Conservation (phyloP, 2,797 vertebrate genomes). For the Pipistrellus kuhlii region DNA sequence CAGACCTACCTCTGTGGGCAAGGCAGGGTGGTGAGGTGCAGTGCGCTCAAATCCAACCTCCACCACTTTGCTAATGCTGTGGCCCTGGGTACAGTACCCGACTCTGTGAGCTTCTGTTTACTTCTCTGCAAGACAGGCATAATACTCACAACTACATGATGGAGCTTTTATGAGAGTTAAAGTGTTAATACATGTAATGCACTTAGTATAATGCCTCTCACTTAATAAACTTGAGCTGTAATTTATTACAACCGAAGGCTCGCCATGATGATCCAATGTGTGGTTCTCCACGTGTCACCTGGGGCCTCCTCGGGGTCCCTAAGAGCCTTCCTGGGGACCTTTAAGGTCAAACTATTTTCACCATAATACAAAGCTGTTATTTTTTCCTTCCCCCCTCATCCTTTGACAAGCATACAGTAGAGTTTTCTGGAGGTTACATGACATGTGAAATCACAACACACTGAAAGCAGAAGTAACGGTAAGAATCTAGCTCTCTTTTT, state of each 20-base stretch:
- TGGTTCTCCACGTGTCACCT: neutral
- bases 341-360: neutral
- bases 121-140: neutral
- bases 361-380: neutral
- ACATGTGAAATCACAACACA: neutral
- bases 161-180: neutral
- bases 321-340: too few species aligned
- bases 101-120: neutral
- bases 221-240: too few species aligned
- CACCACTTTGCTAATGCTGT: neutral
- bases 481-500: neutral
- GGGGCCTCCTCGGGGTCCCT: neutral
- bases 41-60: neutral
- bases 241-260: neutral
- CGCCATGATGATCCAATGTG: rapidly evolving
- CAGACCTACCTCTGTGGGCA: neutral
- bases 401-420: neutral
- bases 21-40: neutral
- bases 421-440: neutral
- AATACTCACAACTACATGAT: rapidly evolving
- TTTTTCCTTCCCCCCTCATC: neutral
- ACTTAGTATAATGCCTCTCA: neutral
- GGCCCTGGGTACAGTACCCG: rapidly evolving
- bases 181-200: neutral
- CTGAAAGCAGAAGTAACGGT: neutral